A percentile compares a stretch with the other conserved stretches of the same genome.
Conservation (phyloP, 2,797 vertebrate genomes). For the Oreochromis grahami region DNA sequence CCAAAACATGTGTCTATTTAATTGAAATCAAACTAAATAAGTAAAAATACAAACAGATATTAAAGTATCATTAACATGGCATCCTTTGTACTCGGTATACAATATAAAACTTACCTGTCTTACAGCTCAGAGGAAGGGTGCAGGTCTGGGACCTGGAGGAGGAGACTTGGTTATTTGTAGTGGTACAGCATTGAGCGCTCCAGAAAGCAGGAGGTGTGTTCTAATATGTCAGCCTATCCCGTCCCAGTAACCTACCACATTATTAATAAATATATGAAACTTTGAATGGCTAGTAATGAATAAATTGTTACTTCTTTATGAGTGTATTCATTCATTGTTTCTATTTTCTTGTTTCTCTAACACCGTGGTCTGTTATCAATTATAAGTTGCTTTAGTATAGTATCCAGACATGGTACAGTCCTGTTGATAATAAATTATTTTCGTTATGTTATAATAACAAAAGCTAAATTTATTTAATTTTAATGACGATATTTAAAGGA, state of each 20-base stretch:
- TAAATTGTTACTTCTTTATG: background rate
- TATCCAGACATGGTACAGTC: background rate
- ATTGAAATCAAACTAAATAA: background rate
- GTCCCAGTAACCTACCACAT: background rate
- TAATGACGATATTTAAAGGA: background rate
- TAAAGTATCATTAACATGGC: background rate
- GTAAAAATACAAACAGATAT: background rate
- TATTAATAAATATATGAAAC: background rate
- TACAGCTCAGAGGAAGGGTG: background rate
- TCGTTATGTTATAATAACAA: background rate
- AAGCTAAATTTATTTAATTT: fast-evolving
- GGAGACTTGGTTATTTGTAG: conserved; percentile 25
- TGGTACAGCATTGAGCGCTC: background rate
- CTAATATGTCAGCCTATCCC: conserved; percentile 13
- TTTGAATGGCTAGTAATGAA: background rate
- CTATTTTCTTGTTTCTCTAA: background rate
- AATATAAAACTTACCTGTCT: conserved; percentile 39
- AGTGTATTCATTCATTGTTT: background rate
- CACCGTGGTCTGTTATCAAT: background rate
- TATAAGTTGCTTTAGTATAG: background rate
- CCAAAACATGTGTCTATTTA: background rate
- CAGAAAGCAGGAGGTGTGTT: conserved; percentile 50
- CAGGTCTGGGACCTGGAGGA: background rate
- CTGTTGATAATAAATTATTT: background rate
- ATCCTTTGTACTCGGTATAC: background rate